These are phyloP conservation scores for Lacanobia wlatinum DNA, from an alignment of 2,888 invertebrate species.

Conservation along the genomic window DNA sequence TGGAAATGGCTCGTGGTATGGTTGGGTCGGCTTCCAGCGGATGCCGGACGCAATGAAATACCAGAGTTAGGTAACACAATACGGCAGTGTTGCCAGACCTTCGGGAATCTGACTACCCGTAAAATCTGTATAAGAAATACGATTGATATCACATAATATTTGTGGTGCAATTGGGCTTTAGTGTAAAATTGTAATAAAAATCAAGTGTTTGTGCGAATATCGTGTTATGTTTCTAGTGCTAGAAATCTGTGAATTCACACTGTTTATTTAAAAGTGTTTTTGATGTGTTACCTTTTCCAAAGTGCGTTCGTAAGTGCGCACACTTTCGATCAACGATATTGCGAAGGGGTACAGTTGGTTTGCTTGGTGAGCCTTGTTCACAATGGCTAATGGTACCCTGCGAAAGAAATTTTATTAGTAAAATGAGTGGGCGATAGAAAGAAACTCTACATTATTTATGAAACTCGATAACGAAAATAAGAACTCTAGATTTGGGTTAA, in stretches of 20 bases:
- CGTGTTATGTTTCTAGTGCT: conserved; percentile 72
- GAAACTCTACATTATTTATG: background rate
- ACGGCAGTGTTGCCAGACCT: background rate
- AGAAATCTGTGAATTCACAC: conserved; percentile 71
- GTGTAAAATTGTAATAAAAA: conserved; percentile 57
- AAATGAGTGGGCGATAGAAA: background rate
- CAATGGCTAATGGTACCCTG: conserved; percentile 98
- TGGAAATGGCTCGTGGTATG: no score
- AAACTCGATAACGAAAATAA: background rate
- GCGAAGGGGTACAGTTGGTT: conserved; percentile 99
- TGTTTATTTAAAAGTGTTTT: conserved; percentile 22
- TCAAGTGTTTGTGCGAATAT: conserved; percentile 63
- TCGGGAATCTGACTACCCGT: background rate
- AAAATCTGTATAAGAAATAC: background rate
- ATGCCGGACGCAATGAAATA: background rate
- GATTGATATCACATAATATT: background rate
- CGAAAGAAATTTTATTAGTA: conserved; percentile 1
- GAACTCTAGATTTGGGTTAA: no score
- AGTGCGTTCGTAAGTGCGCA: conserved; percentile 98
- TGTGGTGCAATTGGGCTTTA: conserved; percentile 10
- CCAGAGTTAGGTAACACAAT: background rate
- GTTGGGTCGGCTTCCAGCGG: background rate
- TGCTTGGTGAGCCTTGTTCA: conserved; percentile 99
- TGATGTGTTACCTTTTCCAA: conserved; percentile 96
- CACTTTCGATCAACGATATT: conserved; percentile 99